phyloP scores from a whole-genome alignment of 2,888 invertebrate species.

The Athetis lepigone region DNA sequence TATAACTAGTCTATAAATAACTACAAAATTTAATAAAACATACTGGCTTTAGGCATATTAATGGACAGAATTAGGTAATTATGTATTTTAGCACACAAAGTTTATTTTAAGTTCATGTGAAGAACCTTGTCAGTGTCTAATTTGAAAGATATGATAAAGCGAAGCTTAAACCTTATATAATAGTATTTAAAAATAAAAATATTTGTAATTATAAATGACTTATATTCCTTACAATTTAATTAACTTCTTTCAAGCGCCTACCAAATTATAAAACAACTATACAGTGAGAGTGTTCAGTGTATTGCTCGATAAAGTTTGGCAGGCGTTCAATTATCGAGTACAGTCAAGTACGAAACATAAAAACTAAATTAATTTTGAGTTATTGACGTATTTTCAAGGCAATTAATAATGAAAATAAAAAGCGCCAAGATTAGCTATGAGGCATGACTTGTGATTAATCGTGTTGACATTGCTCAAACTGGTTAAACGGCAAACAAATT shows the following conservation, averaged over 20 bases:
- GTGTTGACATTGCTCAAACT: slow-evolving; percentile 54
- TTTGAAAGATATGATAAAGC: no score
- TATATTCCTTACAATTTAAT: not conserved
- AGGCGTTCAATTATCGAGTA: slow-evolving; percentile 36
- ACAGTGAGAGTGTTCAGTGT: slow-evolving; percentile 1
- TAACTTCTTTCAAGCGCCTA: slow-evolving; percentile 38
- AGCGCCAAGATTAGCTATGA: not conserved
- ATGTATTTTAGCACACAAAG: not conserved
- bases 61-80: not conserved
- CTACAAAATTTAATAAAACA: not conserved
- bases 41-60: not conserved
- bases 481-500: slow-evolving; percentile 47
- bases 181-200: no score
- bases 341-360: not conserved
- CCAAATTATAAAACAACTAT: slow-evolving; percentile 1
- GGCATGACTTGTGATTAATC: slow-evolving; percentile 21
- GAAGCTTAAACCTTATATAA: no score
- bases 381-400: not conserved
- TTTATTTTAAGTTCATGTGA: not conserved
- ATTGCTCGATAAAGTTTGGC: slow-evolving; percentile 34
- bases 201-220: not conserved
- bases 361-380: not conserved
- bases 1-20: not conserved
- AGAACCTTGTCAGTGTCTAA: not conserved
- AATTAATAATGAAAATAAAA: slow-evolving; percentile 1